These are phyloP conservation scores for Enteromius trimaculatus DNA, from an alignment of 2,797 vertebrate genomes.

Conservation along the genomic window DNA sequence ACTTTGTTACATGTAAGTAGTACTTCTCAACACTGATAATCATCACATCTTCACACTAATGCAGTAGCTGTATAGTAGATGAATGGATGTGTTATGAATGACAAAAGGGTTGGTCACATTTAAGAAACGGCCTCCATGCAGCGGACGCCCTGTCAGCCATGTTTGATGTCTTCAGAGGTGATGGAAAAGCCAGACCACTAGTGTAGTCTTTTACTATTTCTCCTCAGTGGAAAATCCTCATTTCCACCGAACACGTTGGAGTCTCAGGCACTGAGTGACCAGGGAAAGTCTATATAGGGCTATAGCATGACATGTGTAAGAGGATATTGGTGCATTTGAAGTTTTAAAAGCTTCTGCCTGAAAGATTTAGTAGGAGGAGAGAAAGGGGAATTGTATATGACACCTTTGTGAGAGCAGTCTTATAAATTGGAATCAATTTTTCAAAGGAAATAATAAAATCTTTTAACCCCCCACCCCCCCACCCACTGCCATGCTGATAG, in stretches of 20 bases:
- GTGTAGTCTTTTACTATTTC: constrained; percentile 73
- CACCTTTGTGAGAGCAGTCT: constrained; percentile 70
- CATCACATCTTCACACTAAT: constrained; percentile 14
- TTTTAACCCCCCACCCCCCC: constrained; percentile 39
- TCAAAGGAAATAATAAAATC: constrained; percentile 80
- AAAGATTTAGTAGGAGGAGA: constrained; percentile 78
- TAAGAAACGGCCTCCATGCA: constrained; percentile 35
- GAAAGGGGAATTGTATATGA: constrained; percentile 71
- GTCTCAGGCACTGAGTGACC: constrained; percentile 62
- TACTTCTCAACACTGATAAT: background rate
- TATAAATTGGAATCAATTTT: constrained; percentile 77
- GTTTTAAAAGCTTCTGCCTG: constrained; percentile 84
- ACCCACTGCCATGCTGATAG: constrained; percentile 68
- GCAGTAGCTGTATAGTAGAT: constrained; percentile 13
- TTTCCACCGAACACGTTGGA: constrained; percentile 68
- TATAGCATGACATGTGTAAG: constrained; percentile 79
- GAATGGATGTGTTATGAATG: constrained; percentile 13
- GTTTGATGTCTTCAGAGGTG: constrained; percentile 58
- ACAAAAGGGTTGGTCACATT: constrained; percentile 44
- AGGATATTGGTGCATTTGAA: constrained; percentile 81
- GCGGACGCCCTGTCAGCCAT: constrained; percentile 44
- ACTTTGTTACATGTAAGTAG: background rate
- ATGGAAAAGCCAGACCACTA: constrained; percentile 76
- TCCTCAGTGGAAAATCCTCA: constrained; percentile 69
- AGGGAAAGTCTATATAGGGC: constrained; percentile 72